Conservation (phyloP, 2,113 vertebrate species). For the Cheilinus undulatus region DNA sequence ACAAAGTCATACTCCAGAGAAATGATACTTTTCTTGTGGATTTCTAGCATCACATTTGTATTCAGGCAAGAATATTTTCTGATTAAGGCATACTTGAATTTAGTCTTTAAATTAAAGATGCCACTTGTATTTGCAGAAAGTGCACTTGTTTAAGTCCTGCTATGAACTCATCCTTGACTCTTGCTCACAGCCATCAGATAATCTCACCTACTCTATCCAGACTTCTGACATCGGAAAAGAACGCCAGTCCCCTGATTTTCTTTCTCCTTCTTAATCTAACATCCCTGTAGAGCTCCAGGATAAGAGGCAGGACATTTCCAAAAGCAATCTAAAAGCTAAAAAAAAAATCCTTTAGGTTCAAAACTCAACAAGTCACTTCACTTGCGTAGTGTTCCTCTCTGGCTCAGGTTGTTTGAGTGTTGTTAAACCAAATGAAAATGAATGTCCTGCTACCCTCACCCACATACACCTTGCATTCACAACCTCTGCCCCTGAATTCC, state of each 20-base stretch:
- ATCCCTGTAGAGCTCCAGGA: slow-evolving; percentile 28
- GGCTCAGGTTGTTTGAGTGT: slow-evolving; percentile 18
- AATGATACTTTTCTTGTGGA: too few species aligned
- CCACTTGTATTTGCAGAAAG: background rate
- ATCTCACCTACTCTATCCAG: slow-evolving; percentile 39
- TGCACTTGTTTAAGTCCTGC: background rate
- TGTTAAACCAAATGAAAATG: slow-evolving; percentile 64
- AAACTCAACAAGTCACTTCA: slow-evolving; percentile 54
- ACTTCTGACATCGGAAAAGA: slow-evolving; percentile 30
- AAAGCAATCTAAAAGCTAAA: slow-evolving; percentile 44
- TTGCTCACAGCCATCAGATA: slow-evolving; percentile 35
- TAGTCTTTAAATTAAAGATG: too few species aligned
- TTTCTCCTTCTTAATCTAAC: slow-evolving; percentile 2
- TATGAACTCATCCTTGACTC: slow-evolving; percentile 20
- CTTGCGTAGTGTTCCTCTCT: slow-evolving; percentile 12
- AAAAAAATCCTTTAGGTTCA: slow-evolving; percentile 28
- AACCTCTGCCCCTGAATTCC: slow-evolving; percentile 22
- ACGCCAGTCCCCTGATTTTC: slow-evolving; percentile 4
- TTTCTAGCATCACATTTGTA: too few species aligned
- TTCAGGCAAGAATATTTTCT: too few species aligned
- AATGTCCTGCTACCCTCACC: slow-evolving; percentile 32
- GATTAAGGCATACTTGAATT: too few species aligned
- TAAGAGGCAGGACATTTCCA: slow-evolving; percentile 27
- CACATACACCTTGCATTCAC: slow-evolving; percentile 24
- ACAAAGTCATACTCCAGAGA: too few species aligned